Conservation (phyloP, 2,113 vertebrate genomes). For the Charina bottae region DNA sequence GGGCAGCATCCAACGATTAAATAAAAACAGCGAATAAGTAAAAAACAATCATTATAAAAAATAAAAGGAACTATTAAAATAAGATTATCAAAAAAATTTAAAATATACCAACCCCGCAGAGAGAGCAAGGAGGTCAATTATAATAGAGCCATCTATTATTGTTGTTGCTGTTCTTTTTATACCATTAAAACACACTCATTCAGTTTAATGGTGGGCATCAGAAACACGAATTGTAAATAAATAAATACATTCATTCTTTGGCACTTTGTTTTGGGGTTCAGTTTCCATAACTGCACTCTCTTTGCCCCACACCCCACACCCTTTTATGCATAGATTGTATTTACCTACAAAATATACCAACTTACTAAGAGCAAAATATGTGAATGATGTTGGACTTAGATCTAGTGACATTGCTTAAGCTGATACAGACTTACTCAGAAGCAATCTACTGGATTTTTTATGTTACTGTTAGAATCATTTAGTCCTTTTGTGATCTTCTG, state of each 20-base stretch:
- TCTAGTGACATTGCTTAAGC: not conserved
- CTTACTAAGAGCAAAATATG: not conserved
- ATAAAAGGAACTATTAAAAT: too few relatives aligned
- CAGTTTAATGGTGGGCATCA: not conserved
- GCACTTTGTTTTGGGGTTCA: not conserved
- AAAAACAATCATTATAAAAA: too few relatives aligned
- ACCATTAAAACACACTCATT: not conserved
- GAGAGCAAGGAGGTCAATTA: too few relatives aligned
- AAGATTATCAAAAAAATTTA: too few relatives aligned
- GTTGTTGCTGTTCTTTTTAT: not conserved
- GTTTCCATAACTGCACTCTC: not conserved
- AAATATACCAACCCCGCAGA: too few relatives aligned
- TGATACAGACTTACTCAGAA: not conserved
- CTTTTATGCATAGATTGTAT: not conserved
- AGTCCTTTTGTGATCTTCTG: too few relatives aligned
- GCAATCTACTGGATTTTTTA: not conserved
- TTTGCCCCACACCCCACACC: not conserved
- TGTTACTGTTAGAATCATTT: not conserved
- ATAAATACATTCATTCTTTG: not conserved
- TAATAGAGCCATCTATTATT: not conserved
- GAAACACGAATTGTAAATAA: not conserved
- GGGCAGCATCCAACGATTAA: too few relatives aligned
- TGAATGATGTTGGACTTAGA: not conserved
- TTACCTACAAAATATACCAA: not conserved
- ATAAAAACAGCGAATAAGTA: too few relatives aligned